Evolutionary conservation across 2,888 invertebrate genomes (phyloP), one percentile per base, ranked within the genome.

Genomic region (Idaea biselata): DNA sequence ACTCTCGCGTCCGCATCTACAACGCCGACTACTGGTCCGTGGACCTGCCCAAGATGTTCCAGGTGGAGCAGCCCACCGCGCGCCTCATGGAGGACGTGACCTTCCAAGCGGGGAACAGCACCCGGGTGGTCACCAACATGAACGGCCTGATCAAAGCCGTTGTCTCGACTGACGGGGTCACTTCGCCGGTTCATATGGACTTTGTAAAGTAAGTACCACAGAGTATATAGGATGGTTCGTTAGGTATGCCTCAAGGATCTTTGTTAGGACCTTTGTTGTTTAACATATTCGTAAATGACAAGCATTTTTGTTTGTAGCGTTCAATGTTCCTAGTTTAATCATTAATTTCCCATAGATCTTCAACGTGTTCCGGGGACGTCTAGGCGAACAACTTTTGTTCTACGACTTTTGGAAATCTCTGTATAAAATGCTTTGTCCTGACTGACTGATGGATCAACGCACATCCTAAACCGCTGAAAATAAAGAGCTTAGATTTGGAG

Each of bases 91-190:
- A 82, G 0, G 91, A 93, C 75, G 74, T 93, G 56, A 75, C 82
- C 0, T 60, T 92, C 63, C 84, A 77, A 18, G 85, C 87, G 0
- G 84, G 82, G 25, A 84, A 83, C 70, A 79, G 86, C 16, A 81
- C 86, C 1, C 82, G 90, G 0, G 95, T 95, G 0, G 93, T 96
- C 0, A 96, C 96, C 72, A 95, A 94, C 60, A 91, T 92, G 72
- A 87, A 93, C 16, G 97, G 97, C 0, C 87, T 97, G 18, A 84
- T 97, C 32, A 97, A 97, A 82, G 96, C 97, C 0, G 83, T 97
- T 0, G 82, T 87, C 1, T 77, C 84, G 0, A 68, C 79, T 0
- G 80, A 80, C 7, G 91, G 90, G 0, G 74, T 69, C 16, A 83
- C 87, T 16, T 76, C 80, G 18, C 90, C 97, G 0, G 93, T 96